Percentiles rank a stretch among this genome's conserved stretches.
These are phyloP conservation scores for Trissoscelio sp. DNA, from an alignment of 2,888 invertebrate species.

Conservation along the genomic window DNA sequence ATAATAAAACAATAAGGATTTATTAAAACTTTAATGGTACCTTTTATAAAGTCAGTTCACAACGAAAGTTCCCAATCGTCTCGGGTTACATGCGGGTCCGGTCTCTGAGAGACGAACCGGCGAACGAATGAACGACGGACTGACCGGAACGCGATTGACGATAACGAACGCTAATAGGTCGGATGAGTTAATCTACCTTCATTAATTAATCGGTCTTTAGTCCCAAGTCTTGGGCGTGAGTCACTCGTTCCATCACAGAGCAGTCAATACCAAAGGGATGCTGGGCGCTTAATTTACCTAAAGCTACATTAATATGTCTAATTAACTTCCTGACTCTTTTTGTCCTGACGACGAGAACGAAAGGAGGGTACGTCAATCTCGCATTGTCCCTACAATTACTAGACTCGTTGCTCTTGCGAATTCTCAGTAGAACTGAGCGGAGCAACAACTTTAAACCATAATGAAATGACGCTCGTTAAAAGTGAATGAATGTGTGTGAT, in stretches of 20 bases:
- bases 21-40: conserved; percentile 17
- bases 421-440: conserved; percentile 41
- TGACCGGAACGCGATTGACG: conserved; percentile 75
- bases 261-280: conserved; percentile 64
- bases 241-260: conserved; percentile 51
- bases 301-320: conserved; percentile 68
- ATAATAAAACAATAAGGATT: conserved; percentile 28
- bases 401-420: conserved; percentile 32
- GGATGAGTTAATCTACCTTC: conserved; percentile 81
- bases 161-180: conserved; percentile 81
- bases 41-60: conserved; percentile 40
- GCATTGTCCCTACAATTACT: conserved; percentile 59
- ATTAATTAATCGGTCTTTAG: conserved; percentile 80
- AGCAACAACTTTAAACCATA: conserved; percentile 35
- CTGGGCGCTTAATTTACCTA: conserved; percentile 66
- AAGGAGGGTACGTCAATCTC: conserved; percentile 63
- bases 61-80: conserved; percentile 77
- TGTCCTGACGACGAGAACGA: conserved; percentile 38
- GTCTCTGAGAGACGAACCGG: conserved; percentile 48
- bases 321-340: conserved; percentile 66
- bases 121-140: conserved; percentile 60
- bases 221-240: conserved; percentile 63
- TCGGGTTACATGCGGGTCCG: conserved; percentile 77
- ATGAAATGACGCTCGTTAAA: conserved; percentile 51
- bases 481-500: conserved; percentile 40